Base-by-base conservation (phyloP, 37 sponge, comb jelly and placozoan species). In the Crambe crambe region DNA sequence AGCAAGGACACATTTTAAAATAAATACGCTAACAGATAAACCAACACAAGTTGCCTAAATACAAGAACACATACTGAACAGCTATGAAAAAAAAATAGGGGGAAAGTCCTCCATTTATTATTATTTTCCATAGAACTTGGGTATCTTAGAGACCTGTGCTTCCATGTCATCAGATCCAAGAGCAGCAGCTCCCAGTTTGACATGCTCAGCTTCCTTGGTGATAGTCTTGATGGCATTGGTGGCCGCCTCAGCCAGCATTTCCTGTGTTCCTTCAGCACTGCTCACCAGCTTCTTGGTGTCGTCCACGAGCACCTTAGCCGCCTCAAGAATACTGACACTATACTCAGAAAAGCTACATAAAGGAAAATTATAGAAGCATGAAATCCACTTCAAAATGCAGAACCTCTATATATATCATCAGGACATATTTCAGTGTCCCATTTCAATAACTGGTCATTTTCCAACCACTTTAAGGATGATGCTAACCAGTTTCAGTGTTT, bases 281-380 rank as follows among this genome's bases (percentile, higher is more conserved):
- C 87, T 83, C 4, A 94, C 97, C 74, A 98, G 73, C 23, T 84
- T 63, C 79, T 94, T 94, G 27, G 97, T 96, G 84, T 96, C 93
- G 38, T 98, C 97, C 30, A 96, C 95, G 59, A 98, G 73, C 22
- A 44, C 37, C 72, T 94, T 94, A 38, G 92, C 95, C 31, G 84
- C 84, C 78, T 83, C 80, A 54, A 94, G 54, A 32, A 96, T 87
- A n/a, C 83, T 72, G 36, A 91, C 88, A 37, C 86, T 56, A 54
- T 77, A 64, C 38, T 71, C 74, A 39, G 61, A 37, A 58, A 76
- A 76, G 22, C 61, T 73, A 56, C 35, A 65, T 2, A 9, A 26
- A 60, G 6, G 63, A 62, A 47, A 47, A 6, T 15, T 6, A 47
- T 47, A 47, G 6, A 12, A 47, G 10, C 51, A 47, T 47, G 51